A percentile compares a stretch with the other conserved stretches of the same genome.
Evolutionary conservation across 2,797 vertebrate species (phyloP).

Genomic region (Halcyon chelicuti): DNA sequence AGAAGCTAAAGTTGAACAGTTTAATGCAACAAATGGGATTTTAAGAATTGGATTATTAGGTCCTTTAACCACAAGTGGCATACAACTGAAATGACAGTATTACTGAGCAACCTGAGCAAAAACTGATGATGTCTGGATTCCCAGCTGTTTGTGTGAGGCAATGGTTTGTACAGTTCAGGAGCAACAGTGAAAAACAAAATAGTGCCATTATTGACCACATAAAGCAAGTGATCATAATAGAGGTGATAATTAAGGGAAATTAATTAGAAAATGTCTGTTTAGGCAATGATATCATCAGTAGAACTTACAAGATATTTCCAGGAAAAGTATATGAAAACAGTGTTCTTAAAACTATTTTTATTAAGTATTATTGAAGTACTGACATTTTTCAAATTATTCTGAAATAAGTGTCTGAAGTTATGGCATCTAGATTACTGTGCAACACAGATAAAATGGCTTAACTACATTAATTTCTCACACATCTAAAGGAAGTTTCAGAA

Average conservation of each 20-base stretch:
- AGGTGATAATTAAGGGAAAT: too few species aligned
- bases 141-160: rapidly evolving
- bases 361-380: background rate
- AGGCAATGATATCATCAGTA: background rate
- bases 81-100: background rate
- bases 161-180: background rate
- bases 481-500: background rate
- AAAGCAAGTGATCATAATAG: background rate
- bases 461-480: background rate
- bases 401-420: background rate
- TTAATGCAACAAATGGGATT: background rate
- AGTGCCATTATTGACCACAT: background rate
- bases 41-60: background rate
- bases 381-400: background rate
- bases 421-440: background rate
- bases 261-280: too few species aligned
- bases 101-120: background rate
- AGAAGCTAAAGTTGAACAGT: background rate
- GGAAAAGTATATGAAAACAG: background rate
- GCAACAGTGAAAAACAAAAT: background rate
- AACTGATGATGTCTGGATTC: background rate
- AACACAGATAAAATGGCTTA: background rate
- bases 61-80: background rate
- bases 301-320: background rate
- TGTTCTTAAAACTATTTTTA: background rate